Percentiles rank a stretch among this genome's conserved stretches.
phyloP scores from a whole-genome alignment of 2,113 vertebrate genomes.

The Mystacornis crossleyi region DNA sequence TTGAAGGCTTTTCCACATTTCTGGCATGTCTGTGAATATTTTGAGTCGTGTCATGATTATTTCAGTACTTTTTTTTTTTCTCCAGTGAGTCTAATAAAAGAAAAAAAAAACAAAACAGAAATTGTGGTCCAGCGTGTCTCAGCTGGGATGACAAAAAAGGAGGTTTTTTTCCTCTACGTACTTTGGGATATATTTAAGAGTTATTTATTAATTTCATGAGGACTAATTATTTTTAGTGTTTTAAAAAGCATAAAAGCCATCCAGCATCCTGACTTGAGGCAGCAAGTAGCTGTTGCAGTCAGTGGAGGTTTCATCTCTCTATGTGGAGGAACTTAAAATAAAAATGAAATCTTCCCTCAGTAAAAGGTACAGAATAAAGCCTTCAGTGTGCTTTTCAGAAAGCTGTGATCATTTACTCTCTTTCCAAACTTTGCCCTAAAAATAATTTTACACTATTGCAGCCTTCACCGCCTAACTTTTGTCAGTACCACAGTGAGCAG shows the following conservation, averaged over 20 bases:
- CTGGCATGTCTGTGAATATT: neutral
- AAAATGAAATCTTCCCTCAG: neutral
- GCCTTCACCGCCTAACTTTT: neutral
- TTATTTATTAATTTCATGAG: neutral
- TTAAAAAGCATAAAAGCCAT: neutral
- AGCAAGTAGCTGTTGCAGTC: neutral
- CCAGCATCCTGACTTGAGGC: neutral
- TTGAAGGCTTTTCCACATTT: neutral
- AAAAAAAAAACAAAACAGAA: neutral
- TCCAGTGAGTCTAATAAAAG: neutral
- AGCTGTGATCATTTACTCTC: neutral
- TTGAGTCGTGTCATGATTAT: neutral
- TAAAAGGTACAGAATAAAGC: neutral
- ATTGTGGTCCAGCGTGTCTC: neutral
- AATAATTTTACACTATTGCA: neutral
- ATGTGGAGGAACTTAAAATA: neutral
- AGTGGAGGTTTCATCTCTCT: neutral
- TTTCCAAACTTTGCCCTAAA: neutral
- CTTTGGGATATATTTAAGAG: neutral
- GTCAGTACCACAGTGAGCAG: too few relatives aligned
- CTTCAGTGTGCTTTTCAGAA: neutral
- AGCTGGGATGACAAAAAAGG: neutral
- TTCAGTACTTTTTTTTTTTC: neutral
- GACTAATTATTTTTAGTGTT: neutral
- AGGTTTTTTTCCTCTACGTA: rapidly evolving